These are phyloP conservation scores for Malurus cyaneus DNA, from an alignment of 2,113 vertebrate species.

Conservation along the genomic window DNA sequence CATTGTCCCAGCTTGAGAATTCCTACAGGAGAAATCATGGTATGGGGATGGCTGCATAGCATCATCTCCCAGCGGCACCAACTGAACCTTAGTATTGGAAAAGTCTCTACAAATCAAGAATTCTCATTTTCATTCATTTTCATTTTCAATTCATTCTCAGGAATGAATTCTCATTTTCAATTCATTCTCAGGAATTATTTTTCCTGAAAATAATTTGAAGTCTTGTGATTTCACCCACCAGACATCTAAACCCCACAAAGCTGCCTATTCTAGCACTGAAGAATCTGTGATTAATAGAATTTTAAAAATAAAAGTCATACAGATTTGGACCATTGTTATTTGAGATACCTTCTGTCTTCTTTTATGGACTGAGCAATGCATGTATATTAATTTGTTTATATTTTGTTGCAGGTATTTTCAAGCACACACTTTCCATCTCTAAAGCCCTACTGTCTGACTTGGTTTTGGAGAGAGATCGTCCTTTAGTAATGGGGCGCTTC, in stretches of 20 bases:
- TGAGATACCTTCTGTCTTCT: neutral
- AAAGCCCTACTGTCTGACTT: slow-evolving; percentile 93
- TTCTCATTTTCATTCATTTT: no score
- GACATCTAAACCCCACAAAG: neutral
- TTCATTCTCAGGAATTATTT: no score
- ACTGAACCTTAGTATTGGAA: neutral
- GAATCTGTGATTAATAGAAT: neutral
- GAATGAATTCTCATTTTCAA: no score
- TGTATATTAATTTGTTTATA: neutral
- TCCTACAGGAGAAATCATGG: neutral
- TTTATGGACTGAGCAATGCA: neutral
- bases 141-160: no score
- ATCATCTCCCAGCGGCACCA: neutral
- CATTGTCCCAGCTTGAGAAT: neutral
- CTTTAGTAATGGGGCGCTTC: slow-evolving; percentile 89
- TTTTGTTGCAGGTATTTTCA: slow-evolving; percentile 87
- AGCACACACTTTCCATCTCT: slow-evolving; percentile 93
- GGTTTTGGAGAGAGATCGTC: slow-evolving; percentile 86
- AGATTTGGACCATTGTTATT: neutral
- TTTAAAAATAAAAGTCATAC: neutral
- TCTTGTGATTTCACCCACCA: neutral
- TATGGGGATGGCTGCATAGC: neutral
- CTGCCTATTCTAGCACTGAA: neutral
- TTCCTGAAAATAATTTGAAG: neutral
- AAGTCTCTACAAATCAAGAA: neutral